Evolutionary conservation across 2,113 vertebrate species (phyloP), one percentile per base, ranked within the genome.

Genomic region (Chaetodon auriga): DNA sequence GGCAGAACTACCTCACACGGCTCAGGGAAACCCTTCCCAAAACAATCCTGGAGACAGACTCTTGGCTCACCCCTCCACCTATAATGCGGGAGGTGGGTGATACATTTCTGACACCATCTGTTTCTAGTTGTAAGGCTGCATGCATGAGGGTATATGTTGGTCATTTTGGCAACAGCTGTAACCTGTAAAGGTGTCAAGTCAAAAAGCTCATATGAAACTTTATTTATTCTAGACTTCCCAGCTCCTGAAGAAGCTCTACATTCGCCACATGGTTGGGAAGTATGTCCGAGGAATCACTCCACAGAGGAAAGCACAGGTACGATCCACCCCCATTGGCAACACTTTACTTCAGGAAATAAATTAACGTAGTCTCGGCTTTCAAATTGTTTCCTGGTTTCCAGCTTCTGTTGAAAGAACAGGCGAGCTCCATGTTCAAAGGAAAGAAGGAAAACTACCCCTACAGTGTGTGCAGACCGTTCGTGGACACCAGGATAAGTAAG

Each of bases 381-480:
- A 21, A 15, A 2, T 1, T 35, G 5, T 83, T 6, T 71, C 2
- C 53, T 23, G 62, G 41, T 87, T 78, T 79, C 11, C 53, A 99
- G 98, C 87, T 99, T 70, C 92, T 96, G 90, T 94, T 97, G 6
- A 99, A 99, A 92, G 93, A 71, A 43, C 91, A 97, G 19, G 84
- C 96, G 0, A 99, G 98, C n/a, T 92, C 93, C 0, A 85, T 98
- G 21, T 99, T 99, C 92, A 90, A 92, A 49, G 97, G 97, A 15
- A 99, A 96, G 90, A 99, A 99, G 68, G 97, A 96, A 21, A 98
- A 95, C 55, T 99, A 99, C 7, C 54, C 74, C 5, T 92, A 95
- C 69, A 99, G 96, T 60, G 85, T 99, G 66, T 87, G 82, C 83
- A 93, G 95, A 51, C 95, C 95, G 0, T 99, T 99, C 21, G 14